Evolutionary conservation across 2,797 vertebrate species (phyloP), one percentile per base, ranked within the genome.

Genomic region (Simalia tracyae): DNA sequence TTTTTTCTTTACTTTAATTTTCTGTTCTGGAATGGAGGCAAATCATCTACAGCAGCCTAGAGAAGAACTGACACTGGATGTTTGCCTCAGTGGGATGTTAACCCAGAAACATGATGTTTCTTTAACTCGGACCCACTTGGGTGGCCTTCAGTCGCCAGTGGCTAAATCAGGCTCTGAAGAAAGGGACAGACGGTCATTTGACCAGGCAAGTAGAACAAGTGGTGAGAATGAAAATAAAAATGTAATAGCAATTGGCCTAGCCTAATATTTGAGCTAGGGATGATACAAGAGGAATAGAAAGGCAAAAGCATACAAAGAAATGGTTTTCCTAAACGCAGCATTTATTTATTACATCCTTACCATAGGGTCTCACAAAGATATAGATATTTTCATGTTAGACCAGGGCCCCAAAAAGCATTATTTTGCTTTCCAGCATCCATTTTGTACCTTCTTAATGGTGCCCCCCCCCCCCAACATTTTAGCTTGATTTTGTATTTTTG

Each of bases 111-210:
- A 85, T 46, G 85, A 0, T 95, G 76, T 95, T 97, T 96, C 84
- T 94, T 95, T 95, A 91, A 93, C 88, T 96, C 50, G 66, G 93
- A 91, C 59, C 85, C 66, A 96, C 36, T 66, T 93, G 87, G 89
- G 89, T 95, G 94, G 95, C 91, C 84, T 95, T 96, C 95, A 94
- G 90, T 94, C 91, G 91, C 66, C 91, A 93, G 95, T 90, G 93
- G 6, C 88, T 63, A 92, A 89, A 92, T 93, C 86, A 56, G 50
- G 61, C 90, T 95, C 92, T 95, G 87, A 91, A 60, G 68, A 94
- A 5, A 59, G 11, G 19, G 92, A 84, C 64, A 93, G 57, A 94
- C 92, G 84, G 64, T 28, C 86, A n/a, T 31, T 10, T 81, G 90
- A 50, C 90, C 81, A 87, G 0, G 36, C 17, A 90, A 22, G 24